A percentile compares a stretch with the other conserved stretches of the same genome.
Evolutionary conservation across 1,140 invertebrate species (phyloP).

Genomic region (Oryzaephilus surinamensis): DNA sequence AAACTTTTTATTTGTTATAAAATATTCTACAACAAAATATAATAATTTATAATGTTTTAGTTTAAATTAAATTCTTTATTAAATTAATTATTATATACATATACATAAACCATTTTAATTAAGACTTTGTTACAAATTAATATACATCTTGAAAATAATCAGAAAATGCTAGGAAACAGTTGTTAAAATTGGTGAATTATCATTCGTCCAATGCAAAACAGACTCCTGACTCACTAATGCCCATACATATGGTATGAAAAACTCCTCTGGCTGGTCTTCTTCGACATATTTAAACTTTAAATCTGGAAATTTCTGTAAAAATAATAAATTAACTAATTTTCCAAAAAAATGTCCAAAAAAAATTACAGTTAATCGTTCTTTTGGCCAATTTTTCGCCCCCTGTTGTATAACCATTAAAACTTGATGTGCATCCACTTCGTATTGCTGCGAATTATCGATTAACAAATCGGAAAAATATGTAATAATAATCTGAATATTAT

Average conservation of each 20-base stretch:
- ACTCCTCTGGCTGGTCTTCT: conserved; percentile 96
- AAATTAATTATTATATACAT: no score
- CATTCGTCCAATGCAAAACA: conserved; percentile 62
- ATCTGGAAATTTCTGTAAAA: conserved; percentile 91
- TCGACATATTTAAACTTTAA: conserved; percentile 98
- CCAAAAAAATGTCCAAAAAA: conserved; percentile 5
- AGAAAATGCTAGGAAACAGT: conserved; percentile 26
- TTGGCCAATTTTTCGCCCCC: conserved; percentile 79
- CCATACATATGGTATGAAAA: conserved; percentile 99
- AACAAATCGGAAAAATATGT: conserved; percentile 36
- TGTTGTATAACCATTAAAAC: conserved; percentile 80
- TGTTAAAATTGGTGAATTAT: conserved; percentile 16
- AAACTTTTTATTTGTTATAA: no score
- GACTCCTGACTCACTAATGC: conserved; percentile 74
- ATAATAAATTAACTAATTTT: conserved; percentile 3
- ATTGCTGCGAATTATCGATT: conserved; percentile 26
- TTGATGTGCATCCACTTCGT: conserved; percentile 68
- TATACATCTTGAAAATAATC: no score
- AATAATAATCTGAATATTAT: conserved; percentile 88
- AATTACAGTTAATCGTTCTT: conserved; percentile 77
- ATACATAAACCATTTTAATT: no score
- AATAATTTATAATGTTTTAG: conserved; percentile 3
- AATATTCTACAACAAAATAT: no score
- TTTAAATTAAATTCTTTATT: conserved; percentile 1
- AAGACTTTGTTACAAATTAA: no score